Evolutionary conservation across 2,113 vertebrate genomes (phyloP).

Genomic region (Pteruthius melanotis): DNA sequence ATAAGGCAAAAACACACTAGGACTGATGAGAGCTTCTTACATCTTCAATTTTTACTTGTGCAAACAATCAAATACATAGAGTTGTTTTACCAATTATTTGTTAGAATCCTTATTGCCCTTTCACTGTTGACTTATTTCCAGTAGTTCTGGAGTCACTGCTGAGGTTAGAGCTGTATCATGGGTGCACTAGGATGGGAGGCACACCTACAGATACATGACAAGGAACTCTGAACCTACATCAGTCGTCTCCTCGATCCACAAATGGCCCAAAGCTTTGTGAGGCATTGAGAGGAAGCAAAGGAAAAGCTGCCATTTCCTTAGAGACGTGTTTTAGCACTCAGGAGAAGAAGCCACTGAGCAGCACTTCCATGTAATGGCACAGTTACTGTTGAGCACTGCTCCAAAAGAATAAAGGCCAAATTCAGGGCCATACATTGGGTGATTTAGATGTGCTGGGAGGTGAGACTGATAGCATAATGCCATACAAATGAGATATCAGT

Average conservation of each 20-base stretch:
- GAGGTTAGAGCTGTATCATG: neutral
- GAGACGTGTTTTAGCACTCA: neutral
- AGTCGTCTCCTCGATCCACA: neutral
- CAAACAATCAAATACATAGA: neutral
- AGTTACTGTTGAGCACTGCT: rapidly evolving
- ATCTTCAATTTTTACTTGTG: neutral
- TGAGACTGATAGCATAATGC: neutral
- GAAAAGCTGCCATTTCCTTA: neutral
- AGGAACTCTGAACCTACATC: neutral
- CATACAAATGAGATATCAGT: neutral
- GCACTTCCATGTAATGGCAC: neutral
- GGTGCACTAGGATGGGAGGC: neutral
- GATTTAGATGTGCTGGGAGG: neutral
- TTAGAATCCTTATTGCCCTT: neutral
- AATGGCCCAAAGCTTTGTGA: neutral
- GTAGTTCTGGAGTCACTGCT: neutral
- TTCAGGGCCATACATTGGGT: neutral
- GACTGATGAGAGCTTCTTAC: neutral
- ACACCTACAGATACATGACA: rapidly evolving
- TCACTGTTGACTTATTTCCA: neutral
- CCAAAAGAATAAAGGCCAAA: neutral
- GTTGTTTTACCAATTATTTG: neutral
- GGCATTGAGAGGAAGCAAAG: rapidly evolving
- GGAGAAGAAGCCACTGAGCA: neutral
- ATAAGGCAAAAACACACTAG: neutral